A percentile compares a stretch with the other conserved stretches of the same genome.
Conservation (phyloP, 2,797 vertebrate genomes). For the Coreius guichenoti region DNA sequence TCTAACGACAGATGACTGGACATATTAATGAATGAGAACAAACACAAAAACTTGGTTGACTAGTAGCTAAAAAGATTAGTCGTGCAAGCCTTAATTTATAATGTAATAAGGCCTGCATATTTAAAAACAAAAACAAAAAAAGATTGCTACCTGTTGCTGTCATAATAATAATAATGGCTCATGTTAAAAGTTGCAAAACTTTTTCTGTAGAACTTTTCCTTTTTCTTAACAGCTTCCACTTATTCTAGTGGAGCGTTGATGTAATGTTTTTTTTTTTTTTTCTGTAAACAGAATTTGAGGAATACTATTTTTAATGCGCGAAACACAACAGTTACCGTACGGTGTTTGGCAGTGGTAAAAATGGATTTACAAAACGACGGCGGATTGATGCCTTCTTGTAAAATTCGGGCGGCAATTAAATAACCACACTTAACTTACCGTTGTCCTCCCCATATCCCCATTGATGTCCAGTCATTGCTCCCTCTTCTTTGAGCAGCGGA, state of each 20-base stretch:
- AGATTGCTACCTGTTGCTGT: too few relatives aligned
- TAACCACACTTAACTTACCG: slow-evolving; percentile 80
- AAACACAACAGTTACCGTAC: background rate
- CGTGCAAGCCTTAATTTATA: too few relatives aligned
- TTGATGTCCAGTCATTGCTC: slow-evolving; percentile 84
- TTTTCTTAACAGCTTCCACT: background rate
- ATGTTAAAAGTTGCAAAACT: background rate
- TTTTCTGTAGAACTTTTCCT: too few relatives aligned
- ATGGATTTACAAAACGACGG: background rate
- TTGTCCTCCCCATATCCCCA: slow-evolving; percentile 95
- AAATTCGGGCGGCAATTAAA: background rate
- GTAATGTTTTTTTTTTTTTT: background rate
- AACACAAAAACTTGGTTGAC: background rate
- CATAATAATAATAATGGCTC: background rate
- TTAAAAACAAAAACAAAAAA: too few relatives aligned
- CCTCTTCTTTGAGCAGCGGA: background rate
- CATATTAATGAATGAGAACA: background rate
- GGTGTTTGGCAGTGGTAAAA: background rate
- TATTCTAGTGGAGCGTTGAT: background rate
- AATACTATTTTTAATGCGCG: background rate
- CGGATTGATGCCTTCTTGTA: background rate
- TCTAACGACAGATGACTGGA: background rate
- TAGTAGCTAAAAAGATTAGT: too few relatives aligned
- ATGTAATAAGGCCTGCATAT: too few relatives aligned
- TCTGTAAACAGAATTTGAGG: background rate